Percentiles rank a stretch among this genome's conserved stretches.
phyloP scores from a whole-genome alignment of 2,888 invertebrate species.

The Leptodirus hochenwartii region DNA sequence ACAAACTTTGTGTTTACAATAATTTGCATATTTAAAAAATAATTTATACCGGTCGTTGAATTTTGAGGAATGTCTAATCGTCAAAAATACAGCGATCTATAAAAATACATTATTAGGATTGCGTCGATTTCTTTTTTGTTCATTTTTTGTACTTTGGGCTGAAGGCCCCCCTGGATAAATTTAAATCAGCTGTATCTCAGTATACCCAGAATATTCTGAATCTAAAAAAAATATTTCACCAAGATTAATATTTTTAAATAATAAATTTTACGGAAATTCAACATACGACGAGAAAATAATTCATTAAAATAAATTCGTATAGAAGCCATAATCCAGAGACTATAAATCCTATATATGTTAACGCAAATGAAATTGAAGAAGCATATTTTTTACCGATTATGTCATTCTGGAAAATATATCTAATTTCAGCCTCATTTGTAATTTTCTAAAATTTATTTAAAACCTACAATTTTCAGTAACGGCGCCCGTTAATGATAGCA shows the following conservation, averaged over 20 bases:
- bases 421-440: too few species aligned
- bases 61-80: too few species aligned
- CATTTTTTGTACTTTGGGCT: too few species aligned
- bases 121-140: too few species aligned
- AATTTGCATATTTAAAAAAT: too few species aligned
- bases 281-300: constrained; percentile 60
- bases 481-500: constrained; percentile 55
- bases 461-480: constrained; percentile 44
- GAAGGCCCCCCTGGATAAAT: too few species aligned
- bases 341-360: constrained; percentile 65
- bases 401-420: constrained; percentile 46
- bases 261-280: constrained; percentile 4
- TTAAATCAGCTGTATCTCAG: too few species aligned
- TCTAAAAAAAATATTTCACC: neutral
- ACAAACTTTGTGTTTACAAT: too few species aligned
- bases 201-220: too few species aligned
- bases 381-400: constrained; percentile 70
- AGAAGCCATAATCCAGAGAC: constrained; percentile 64
- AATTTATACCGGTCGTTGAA: too few species aligned
- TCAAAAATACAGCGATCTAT: too few species aligned
- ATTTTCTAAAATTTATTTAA: constrained; percentile 2
- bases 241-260: constrained; percentile 11
- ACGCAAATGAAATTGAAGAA: constrained; percentile 71
- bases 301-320: constrained; percentile 60
- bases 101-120: too few species aligned